Evolutionary conservation across 2,113 vertebrate species (phyloP).

Genomic region (Ifrita kowaldi): DNA sequence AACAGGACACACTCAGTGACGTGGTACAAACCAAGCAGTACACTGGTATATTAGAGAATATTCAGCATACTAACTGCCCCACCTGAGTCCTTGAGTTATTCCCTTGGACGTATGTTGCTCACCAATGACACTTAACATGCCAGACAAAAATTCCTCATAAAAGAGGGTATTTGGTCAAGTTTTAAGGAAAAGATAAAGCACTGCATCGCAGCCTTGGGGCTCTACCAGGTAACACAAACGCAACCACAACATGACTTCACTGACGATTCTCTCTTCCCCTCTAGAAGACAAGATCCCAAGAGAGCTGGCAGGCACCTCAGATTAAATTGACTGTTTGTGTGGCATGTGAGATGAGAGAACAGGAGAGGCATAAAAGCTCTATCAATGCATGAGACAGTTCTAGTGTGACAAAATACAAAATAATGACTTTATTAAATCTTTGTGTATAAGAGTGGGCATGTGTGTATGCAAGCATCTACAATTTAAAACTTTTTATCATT

Average conservation of each 20-base stretch:
- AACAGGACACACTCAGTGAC: background rate
- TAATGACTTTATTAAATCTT: background rate
- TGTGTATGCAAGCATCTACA: background rate
- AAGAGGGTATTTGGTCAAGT: background rate
- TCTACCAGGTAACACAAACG: background rate
- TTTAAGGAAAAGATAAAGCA: background rate
- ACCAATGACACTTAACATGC: background rate
- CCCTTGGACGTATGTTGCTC: background rate
- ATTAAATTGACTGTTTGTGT: background rate
- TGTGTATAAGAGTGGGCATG: background rate
- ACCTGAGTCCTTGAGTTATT: background rate
- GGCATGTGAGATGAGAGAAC: background rate
- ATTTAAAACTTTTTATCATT: background rate
- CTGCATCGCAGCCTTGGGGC: background rate
- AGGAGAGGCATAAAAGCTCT: background rate
- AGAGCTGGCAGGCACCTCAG: background rate
- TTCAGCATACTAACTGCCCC: background rate
- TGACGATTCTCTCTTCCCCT: background rate
- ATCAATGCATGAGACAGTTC: background rate
- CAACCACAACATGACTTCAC: background rate
- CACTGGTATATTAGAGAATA: background rate
- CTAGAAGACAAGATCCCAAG: background rate
- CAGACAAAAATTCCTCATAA: background rate
- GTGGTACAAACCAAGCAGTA: background rate
- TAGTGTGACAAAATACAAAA: background rate